phyloP scores from a whole-genome alignment of 2,113 vertebrate genomes.

The Pseudolaguvia tuberculata region DNA sequence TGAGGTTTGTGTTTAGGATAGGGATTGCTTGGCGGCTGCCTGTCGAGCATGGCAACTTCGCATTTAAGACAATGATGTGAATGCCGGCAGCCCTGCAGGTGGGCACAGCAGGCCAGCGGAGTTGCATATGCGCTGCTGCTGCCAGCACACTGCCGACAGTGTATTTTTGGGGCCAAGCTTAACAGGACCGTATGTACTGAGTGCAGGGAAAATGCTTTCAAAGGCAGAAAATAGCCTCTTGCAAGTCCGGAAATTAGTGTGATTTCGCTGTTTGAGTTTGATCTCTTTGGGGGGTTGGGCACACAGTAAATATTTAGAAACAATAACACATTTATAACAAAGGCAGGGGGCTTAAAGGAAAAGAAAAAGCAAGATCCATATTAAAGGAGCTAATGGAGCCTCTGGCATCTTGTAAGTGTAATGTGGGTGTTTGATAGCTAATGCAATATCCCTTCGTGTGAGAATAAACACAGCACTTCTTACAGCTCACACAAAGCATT shows the following conservation, averaged over 20 bases:
- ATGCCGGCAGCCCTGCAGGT: slow-evolving; percentile 45
- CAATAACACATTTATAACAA: slow-evolving; percentile 45
- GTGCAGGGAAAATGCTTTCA: slow-evolving; percentile 55
- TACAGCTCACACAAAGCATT: not conserved
- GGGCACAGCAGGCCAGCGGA: slow-evolving; percentile 51
- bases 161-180: slow-evolving; percentile 56
- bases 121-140: slow-evolving; percentile 55
- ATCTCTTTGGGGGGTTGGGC: slow-evolving; percentile 48
- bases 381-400: slow-evolving; percentile 12
- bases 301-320: slow-evolving; percentile 52
- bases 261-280: slow-evolving; percentile 54
- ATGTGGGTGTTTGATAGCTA: slow-evolving; percentile 18
- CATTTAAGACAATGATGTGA: slow-evolving; percentile 57
- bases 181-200: slow-evolving; percentile 51
- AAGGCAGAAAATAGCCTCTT: slow-evolving; percentile 60
- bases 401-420: slow-evolving; percentile 13
- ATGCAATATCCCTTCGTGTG: slow-evolving; percentile 27
- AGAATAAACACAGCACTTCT: slow-evolving; percentile 17
- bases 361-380: slow-evolving; percentile 12
- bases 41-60: slow-evolving; percentile 45
- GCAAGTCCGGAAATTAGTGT: slow-evolving; percentile 55
- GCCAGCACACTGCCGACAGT: slow-evolving; percentile 52
- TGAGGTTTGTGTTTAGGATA: slow-evolving; percentile 35
- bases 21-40: slow-evolving; percentile 43
- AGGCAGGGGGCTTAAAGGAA: slow-evolving; percentile 30